phyloP scores from a whole-genome alignment of 2,113 vertebrate species.

The Pterocles burchelli region DNA sequence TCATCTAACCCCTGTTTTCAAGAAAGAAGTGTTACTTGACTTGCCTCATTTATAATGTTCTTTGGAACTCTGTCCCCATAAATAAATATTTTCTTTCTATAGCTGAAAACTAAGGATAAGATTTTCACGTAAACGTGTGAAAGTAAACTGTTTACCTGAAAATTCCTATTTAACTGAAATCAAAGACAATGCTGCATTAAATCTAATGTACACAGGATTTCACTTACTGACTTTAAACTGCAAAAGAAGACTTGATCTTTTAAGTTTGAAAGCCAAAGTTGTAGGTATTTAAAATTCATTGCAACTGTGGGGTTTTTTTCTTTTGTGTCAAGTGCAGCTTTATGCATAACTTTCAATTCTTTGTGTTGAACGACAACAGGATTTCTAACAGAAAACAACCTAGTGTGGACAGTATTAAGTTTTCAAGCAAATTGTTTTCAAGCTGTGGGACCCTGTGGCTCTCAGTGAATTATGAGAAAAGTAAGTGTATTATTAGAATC shows the following conservation, averaged over 20 bases:
- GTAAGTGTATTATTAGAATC: not conserved
- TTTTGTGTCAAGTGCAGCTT: not conserved
- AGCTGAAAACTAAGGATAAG: not conserved
- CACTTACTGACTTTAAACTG: not conserved
- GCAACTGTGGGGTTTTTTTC: not conserved
- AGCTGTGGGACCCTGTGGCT: not conserved
- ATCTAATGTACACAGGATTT: not conserved
- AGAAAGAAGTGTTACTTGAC: not conserved
- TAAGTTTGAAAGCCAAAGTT: not conserved
- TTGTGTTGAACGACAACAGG: not conserved
- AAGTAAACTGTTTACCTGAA: not conserved
- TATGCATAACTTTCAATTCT: not conserved
- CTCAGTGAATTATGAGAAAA: not conserved
- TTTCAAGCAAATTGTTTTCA: slow-evolving; percentile 5
- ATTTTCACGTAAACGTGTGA: not conserved
- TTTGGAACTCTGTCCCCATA: not conserved
- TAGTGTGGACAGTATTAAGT: not conserved
- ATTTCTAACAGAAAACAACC: not conserved
- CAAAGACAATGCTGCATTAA: not conserved
- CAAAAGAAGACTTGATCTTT: not conserved
- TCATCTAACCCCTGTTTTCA: not conserved
- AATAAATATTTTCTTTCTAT: not conserved
- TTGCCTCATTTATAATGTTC: not conserved
- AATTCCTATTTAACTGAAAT: not conserved
- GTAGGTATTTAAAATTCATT: not conserved